Evolutionary conservation across 2,888 invertebrate genomes (phyloP).

Genomic region (Slavum lentiscoides): DNA sequence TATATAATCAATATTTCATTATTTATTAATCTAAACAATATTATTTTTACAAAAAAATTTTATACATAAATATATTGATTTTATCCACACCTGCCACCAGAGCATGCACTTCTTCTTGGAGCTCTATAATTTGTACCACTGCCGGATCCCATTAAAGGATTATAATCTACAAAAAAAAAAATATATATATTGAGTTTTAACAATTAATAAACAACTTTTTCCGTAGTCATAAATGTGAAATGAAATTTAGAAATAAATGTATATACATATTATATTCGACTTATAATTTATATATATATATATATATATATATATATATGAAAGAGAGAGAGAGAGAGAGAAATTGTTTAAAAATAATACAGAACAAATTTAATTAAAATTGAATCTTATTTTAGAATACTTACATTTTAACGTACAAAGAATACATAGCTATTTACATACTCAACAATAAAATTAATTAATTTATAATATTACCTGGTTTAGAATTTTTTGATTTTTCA

Average conservation of each 20-base stretch:
- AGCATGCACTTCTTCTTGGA: constrained; percentile 59
- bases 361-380: no score
- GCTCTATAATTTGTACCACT: constrained; percentile 58
- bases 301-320: no score
- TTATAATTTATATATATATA: no score
- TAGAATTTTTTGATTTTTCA: constrained; percentile 19
- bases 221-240: no score
- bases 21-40: neutral
- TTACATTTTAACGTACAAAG: no score
- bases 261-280: no score
- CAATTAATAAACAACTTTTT: no score
- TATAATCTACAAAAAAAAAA: constrained; percentile 58
- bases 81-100: constrained; percentile 59
- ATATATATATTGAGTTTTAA: neutral
- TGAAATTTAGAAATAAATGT: no score
- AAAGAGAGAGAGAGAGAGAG: no score
- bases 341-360: no score
- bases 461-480: constrained; percentile 36
- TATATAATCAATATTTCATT: neutral
- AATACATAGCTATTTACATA: no score
- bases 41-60: neutral
- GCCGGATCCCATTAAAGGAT: constrained; percentile 60
- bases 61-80: neutral
- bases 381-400: no score
- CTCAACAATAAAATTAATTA: neutral